Evolutionary conservation across 2,888 invertebrate species (phyloP), one percentile per base, ranked within the genome.

Genomic region (Trissolcus japonicus): DNA sequence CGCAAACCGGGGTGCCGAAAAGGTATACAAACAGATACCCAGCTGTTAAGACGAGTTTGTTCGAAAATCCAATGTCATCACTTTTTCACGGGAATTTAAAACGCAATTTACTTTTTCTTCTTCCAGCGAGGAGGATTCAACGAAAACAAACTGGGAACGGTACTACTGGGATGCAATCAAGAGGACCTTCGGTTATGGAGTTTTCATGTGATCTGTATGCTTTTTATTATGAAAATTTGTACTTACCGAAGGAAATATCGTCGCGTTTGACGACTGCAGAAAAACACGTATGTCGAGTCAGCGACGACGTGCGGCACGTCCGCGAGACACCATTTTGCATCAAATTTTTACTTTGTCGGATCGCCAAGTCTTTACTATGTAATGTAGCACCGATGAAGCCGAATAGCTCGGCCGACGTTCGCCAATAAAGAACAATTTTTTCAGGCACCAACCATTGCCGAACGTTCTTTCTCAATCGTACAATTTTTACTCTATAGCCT

Each of bases 111-210:
- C 46, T 53, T 59, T 71, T 78, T 29, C n/a, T n/a, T n/a, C n/a
- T 87, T 87, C 14, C 86, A 91, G 89, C 63, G 98, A 95, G 88
- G 92, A 92, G 73, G 94, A 95, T 6, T 92, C 93, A 54, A 97
- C 98, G 43, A 92, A 91, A 83, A 92, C 93, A 73, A 98, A 98
- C 85, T 99, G 98, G 98, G 93, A 94, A 79, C 92, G 95, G 71
- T 97, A 98, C 90, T 99, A 99, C 89, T 98, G 98, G 93, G 94
- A 96, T 85, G 94, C 97, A 82, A 98, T 99, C 89, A 98, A 96
- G 88, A 92, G 95, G 78, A 94, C 95, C 0, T 97, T 98, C 88
- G 97, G 97, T 55, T 98, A 95, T 87, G 97, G 96, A 29, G 93
- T 94, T 19, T 94, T 93, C 87, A 88, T 89, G 87, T 89, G 87